Evolutionary conservation across 2,797 vertebrate genomes (phyloP), one percentile per base, ranked within the genome.

Genomic region (Neopelma chrysocephalum): DNA sequence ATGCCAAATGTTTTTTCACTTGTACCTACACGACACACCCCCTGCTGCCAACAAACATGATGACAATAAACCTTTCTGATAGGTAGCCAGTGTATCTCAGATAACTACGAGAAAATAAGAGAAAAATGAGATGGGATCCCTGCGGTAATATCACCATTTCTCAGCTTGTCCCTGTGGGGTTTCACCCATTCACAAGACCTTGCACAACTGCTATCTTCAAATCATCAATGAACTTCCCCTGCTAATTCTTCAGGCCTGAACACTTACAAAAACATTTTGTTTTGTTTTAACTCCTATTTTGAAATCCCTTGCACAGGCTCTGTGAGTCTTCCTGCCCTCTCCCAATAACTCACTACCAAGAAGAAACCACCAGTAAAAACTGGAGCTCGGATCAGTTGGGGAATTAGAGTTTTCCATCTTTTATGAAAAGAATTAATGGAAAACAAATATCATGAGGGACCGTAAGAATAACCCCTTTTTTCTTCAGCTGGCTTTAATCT

Each of bases 401-500:
- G 60, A 71, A 54, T 64, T 56, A 38, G 34, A 29, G 8, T 48
- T 87, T 80, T 69, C 61, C 58, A 76, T 82, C 48, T 72, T 82
- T 76, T 69, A 58, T 9, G 51, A 62, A 50, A 72, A 75, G 40
- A 88, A 69, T 64, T 43, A 81, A 58, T 65, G 31, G 56, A 3
- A 73, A 60, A 81, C 71, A n/a, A 11, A 36, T 71, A 72, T 43
- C 73, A 51, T 58, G 61, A 61, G 50, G 2, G 5, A 42, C 27
- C 38, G 72, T 77, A 42, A 91, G 89, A 69, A 60, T 3, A 47
- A 34, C 6, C 20, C 14, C 6, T 38, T 64, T 69, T 88, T 76
- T n/a, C 73, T 92, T 93, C 69, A 79, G n/a, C 43, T 76, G 57
- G 61, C 65, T 95, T 94, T 90, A 82, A 89, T 90, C 71, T 93